Base-by-base conservation (phyloP, 1,140 invertebrate genomes). In the Melanaphis sacchari region DNA sequence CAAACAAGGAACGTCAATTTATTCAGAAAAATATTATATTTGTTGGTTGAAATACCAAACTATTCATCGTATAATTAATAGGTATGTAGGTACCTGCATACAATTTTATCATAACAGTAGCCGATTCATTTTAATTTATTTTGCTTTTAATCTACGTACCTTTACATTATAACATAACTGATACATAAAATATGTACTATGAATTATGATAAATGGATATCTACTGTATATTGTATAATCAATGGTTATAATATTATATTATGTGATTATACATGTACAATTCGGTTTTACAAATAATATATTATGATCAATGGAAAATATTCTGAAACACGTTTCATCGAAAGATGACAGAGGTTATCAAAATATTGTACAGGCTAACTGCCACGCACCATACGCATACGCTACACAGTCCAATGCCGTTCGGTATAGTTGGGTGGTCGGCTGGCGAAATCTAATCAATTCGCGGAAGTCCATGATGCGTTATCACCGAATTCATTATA, bases 291-390 rank as follows among this genome's bases (percentile, higher is more conserved):
- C 46, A 21, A 88, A 88, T 2, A 5, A 82, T 82, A 38, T n/a
- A 26, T 21, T 90, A 31, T 40, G 89, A 31, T 90, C 89, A 66
- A 41, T 90, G 52, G 66, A 66, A 90, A 18, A 54, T 43, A 36
- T 90, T 54, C 21, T 54, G 4, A 54, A 66, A 66, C 26, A 90
- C 26, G 26, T 90, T 41, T 90, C 40, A n/a, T 66, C 89, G 54
- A 66, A 66, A 90, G 46, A 26, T 40, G 52, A 66, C 84, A 11
- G 36, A 90, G 89, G 52, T 90, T 90, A 90, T 90, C 89, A 21
- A 66, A 66, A 90, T n/a, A 66, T 7, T 66, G 24, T 46, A 41
- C 1, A 90, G 89, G 89, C 89, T n/a, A 54, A 66, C 38, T 38
- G 38, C 54, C 38, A 31, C 26, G 26, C 21, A 89, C n/a, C 87